These are phyloP conservation scores for Dryocosmus kuriphilus DNA, from an alignment of 2,888 invertebrate species.

Conservation along the genomic window DNA sequence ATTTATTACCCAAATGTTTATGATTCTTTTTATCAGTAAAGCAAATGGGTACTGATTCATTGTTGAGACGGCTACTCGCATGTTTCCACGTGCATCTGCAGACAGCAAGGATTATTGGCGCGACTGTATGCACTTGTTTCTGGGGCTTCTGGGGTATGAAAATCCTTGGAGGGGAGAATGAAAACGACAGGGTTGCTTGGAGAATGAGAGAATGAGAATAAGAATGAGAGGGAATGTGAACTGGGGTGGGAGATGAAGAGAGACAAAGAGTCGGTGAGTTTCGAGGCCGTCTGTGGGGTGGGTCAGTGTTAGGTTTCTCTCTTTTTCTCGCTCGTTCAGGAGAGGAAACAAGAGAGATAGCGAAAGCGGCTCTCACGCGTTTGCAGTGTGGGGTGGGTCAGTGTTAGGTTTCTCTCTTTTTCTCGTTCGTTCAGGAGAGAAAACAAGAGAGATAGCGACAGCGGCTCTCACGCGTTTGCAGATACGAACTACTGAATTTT, in stretches of 20 bases:
- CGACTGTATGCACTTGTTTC: constrained; percentile 23
- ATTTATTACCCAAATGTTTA: constrained; percentile 23
- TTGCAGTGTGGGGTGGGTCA: too few relatives aligned
- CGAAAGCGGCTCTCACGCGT: too few relatives aligned
- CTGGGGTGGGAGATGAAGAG: constrained; percentile 27
- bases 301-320: constrained; percentile 38
- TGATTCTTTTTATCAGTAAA: constrained; percentile 29
- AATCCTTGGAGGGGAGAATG: constrained; percentile 43
- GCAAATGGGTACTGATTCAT: constrained; percentile 26
- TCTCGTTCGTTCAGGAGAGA: constrained; percentile 1
- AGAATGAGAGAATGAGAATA: constrained; percentile 33
- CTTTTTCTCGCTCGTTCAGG: constrained; percentile 25
- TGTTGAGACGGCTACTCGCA: constrained; percentile 29
- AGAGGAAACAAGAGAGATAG: constrained; percentile 21
- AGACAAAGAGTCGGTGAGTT: constrained; percentile 48
- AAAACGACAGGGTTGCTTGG: constrained; percentile 39
- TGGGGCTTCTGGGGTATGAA: constrained; percentile 29
- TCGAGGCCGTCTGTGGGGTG: constrained; percentile 58
- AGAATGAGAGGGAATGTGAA: constrained; percentile 37
- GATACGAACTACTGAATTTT: constrained; percentile 28
- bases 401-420: constrained; percentile 51
- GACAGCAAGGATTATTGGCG: constrained; percentile 50
- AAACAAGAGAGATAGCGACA: constrained; percentile 30
- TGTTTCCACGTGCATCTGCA: constrained; percentile 21
- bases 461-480: constrained; percentile 25